Percentiles rank a stretch among this genome's conserved stretches.
Conservation (phyloP, 2,113 vertebrate genomes). For the Nanorana parkeri region DNA sequence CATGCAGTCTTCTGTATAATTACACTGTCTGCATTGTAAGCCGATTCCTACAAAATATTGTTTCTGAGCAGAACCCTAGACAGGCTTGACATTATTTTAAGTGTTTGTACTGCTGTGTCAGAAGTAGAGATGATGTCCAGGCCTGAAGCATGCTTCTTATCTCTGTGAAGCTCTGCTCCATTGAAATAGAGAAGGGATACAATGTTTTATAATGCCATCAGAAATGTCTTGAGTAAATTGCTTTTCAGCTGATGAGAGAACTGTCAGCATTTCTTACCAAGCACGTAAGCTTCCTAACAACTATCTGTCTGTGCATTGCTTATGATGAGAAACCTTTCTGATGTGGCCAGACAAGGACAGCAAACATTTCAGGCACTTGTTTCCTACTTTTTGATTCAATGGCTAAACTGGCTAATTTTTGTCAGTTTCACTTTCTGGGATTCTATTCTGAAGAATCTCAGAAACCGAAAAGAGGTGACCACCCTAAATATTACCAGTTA, state of each 20-base stretch:
- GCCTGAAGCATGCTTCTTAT: slow-evolving; percentile 30
- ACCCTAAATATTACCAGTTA: too few species aligned
- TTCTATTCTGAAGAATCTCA: too few species aligned
- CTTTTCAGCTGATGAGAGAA: slow-evolving; percentile 3
- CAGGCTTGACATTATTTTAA: slow-evolving; percentile 42
- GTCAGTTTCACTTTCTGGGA: too few species aligned
- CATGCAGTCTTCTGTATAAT: slow-evolving; percentile 49
- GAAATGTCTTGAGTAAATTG: slow-evolving; percentile 13
- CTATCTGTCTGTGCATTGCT: background rate
- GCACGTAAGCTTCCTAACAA: background rate
- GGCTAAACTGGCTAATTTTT: too few species aligned
- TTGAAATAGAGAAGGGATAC: slow-evolving; percentile 20
- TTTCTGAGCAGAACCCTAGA: slow-evolving; percentile 17
- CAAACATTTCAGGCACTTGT: background rate
- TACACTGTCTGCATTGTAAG: slow-evolving; percentile 41
- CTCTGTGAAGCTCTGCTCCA: background rate
- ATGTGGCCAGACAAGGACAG: too few species aligned
- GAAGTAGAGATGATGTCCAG: slow-evolving; percentile 41
- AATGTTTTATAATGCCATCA: slow-evolving; percentile 30
- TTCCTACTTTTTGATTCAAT: too few species aligned
- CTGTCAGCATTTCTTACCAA: background rate
- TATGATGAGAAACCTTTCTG: background rate
- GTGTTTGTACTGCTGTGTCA: slow-evolving; percentile 42
- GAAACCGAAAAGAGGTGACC: too few species aligned
- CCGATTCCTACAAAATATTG: slow-evolving; percentile 29